These are phyloP conservation scores for Tamias sibiricus DNA, from an alignment of 2,113 vertebrate species.

Conservation along the genomic window DNA sequence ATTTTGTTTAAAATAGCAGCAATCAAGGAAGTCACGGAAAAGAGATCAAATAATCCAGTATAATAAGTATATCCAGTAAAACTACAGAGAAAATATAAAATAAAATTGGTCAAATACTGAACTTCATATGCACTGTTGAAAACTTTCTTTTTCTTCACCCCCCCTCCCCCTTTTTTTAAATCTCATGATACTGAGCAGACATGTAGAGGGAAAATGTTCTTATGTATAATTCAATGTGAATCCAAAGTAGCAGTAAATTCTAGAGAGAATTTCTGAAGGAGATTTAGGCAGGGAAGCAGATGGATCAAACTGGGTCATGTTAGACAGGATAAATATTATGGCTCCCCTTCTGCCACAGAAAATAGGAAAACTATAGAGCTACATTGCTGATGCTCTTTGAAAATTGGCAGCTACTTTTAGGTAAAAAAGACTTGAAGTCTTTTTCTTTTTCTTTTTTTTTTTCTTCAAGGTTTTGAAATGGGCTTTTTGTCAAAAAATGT, in stretches of 20 bases:
- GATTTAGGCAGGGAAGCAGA: slow-evolving; percentile 51
- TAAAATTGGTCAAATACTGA: background rate
- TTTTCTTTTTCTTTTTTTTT: slow-evolving; percentile 34
- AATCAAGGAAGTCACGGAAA: background rate
- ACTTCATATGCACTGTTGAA: background rate
- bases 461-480: background rate
- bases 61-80: background rate
- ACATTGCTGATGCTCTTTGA: slow-evolving; percentile 10
- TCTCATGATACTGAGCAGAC: background rate
- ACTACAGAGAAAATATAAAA: slow-evolving; percentile 13
- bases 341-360: slow-evolving; percentile 43
- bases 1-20: slow-evolving; percentile 25
- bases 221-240: slow-evolving; percentile 66
- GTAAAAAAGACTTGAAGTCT: slow-evolving; percentile 15
- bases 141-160: background rate
- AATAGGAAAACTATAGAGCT: slow-evolving; percentile 52
- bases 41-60: background rate
- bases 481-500: slow-evolving; percentile 48
- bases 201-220: background rate
- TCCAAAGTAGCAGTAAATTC: slow-evolving; percentile 58
- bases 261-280: slow-evolving; percentile 36
- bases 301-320: slow-evolving; percentile 68
- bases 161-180: background rate
- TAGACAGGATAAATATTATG: slow-evolving; percentile 67
- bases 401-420: slow-evolving; percentile 61